phyloP scores from a whole-genome alignment of 2,888 invertebrate genomes.

The Drosophila suboccidentalis region DNA sequence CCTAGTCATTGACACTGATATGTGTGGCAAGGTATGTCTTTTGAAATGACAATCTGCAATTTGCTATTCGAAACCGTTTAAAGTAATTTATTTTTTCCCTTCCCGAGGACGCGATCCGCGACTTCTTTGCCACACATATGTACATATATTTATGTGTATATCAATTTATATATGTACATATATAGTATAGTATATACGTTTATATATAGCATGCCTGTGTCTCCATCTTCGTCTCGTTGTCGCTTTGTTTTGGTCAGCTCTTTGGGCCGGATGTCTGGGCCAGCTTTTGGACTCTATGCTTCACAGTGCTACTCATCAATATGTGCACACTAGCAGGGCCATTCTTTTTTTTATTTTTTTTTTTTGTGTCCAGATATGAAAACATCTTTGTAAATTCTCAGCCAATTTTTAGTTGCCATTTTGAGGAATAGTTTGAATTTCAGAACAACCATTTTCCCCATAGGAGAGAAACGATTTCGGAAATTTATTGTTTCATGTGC shows the following conservation, averaged over 20 bases:
- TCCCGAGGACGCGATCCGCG: slow-evolving; percentile 63
- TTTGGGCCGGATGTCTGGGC: slow-evolving; percentile 55
- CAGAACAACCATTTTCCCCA: too few species aligned
- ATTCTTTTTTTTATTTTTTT: not conserved
- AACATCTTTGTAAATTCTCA: too few species aligned
- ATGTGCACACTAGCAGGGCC: not conserved
- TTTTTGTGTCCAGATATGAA: too few species aligned
- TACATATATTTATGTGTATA: not conserved
- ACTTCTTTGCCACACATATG: slow-evolving; percentile 31
- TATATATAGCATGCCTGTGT: slow-evolving; percentile 8
- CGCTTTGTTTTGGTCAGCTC: slow-evolving; percentile 18
- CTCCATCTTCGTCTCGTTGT: slow-evolving; percentile 28
- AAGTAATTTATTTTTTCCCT: slow-evolving; percentile 81
- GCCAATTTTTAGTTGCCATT: too few species aligned
- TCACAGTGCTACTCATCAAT: slow-evolving; percentile 28
- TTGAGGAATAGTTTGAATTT: too few species aligned
- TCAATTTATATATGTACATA: slow-evolving; percentile 3
- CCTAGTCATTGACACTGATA: slow-evolving; percentile 75
- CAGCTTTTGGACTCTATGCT: slow-evolving; percentile 11
- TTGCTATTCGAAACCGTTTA: slow-evolving; percentile 83
- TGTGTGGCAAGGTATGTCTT: slow-evolving; percentile 77
- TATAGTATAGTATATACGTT: slow-evolving; percentile 5
- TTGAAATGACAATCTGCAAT: slow-evolving; percentile 82
- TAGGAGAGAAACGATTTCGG: too few species aligned
- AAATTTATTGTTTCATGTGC: too few species aligned